Conservation (phyloP, 2,888 invertebrate species). For the Leptinotarsa rubiginosa region DNA sequence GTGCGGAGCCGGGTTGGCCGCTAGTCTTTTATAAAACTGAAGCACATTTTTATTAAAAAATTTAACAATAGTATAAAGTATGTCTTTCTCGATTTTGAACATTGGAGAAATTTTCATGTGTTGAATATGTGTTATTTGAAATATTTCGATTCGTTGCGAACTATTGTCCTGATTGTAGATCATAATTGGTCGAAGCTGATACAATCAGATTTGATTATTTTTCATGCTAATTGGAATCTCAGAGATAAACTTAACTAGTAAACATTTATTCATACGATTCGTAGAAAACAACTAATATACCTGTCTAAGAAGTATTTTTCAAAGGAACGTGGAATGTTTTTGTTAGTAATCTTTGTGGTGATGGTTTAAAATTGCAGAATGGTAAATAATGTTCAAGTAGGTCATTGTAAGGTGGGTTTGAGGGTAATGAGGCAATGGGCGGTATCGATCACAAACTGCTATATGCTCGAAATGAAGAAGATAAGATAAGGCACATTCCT, state of each 20-base stretch:
- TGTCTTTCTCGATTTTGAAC: too few relatives aligned
- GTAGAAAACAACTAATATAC: background rate
- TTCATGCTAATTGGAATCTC: background rate
- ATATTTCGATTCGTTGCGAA: too few relatives aligned
- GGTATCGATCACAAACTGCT: background rate
- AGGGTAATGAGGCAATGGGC: background rate
- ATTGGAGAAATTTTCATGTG: too few relatives aligned
- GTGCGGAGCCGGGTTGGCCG: too few relatives aligned
- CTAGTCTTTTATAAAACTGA: too few relatives aligned
- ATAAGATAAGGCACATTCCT: background rate
- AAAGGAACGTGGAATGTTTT: background rate
- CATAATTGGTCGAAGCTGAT: too few relatives aligned
- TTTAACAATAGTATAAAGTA: too few relatives aligned
- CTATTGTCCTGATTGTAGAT: too few relatives aligned
- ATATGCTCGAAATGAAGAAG: background rate
- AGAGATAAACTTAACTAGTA: background rate
- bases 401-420: background rate
- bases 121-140: too few relatives aligned
- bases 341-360: slow-evolving; percentile 11
- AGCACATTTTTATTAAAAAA: too few relatives aligned
- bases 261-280: slow-evolving; percentile 5
- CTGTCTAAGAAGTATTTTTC: background rate
- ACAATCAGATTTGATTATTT: background rate
- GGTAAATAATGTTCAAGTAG: background rate
- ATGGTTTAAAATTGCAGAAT: background rate